phyloP scores from a whole-genome alignment of 2,797 vertebrate genomes.

The Muraenolepis orangiensis region DNA sequence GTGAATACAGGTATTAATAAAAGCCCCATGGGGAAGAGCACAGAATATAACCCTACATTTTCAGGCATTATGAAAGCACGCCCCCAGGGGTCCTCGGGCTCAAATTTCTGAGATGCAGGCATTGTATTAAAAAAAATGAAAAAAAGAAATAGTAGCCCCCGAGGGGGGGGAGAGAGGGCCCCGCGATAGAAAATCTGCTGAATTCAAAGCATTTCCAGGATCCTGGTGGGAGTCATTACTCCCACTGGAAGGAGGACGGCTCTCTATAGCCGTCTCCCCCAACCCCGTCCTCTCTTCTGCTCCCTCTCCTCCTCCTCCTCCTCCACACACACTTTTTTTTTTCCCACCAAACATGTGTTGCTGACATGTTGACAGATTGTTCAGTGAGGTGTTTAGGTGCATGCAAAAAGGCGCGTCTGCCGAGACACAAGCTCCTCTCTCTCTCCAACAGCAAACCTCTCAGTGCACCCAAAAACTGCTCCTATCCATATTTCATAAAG shows the following conservation, averaged over 20 bases:
- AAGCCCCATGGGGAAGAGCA: constrained; percentile 86
- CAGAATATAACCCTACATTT: constrained; percentile 91
- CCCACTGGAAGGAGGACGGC: constrained; percentile 72
- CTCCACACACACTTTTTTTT: constrained; percentile 34
- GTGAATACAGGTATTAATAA: constrained; percentile 93
- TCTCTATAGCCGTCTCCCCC: constrained; percentile 42
- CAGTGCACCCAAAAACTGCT: constrained; percentile 94
- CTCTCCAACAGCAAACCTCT: constrained; percentile 88
- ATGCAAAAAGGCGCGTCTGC: constrained; percentile 94
- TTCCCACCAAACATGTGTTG: constrained; percentile 60
- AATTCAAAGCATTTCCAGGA: constrained; percentile 89
- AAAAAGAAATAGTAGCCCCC: constrained; percentile 58
- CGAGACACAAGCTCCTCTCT: constrained; percentile 81
- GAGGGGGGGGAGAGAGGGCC: constrained; percentile 81
- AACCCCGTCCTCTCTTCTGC: background rate
- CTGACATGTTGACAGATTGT: constrained; percentile 63
- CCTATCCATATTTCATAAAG: constrained; percentile 99
- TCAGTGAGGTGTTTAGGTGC: constrained; percentile 83
- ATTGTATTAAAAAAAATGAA: constrained; percentile 79
- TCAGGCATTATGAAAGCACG: constrained; percentile 90
- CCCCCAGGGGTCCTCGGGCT: constrained; percentile 85
- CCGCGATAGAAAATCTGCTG: constrained; percentile 87
- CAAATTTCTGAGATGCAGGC: constrained; percentile 88
- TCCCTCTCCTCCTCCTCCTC: constrained; percentile 1
- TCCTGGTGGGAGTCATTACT: constrained; percentile 86